Evolutionary conservation across 2,888 invertebrate species (phyloP).

Genomic region (Linnaemya vulpina): DNA sequence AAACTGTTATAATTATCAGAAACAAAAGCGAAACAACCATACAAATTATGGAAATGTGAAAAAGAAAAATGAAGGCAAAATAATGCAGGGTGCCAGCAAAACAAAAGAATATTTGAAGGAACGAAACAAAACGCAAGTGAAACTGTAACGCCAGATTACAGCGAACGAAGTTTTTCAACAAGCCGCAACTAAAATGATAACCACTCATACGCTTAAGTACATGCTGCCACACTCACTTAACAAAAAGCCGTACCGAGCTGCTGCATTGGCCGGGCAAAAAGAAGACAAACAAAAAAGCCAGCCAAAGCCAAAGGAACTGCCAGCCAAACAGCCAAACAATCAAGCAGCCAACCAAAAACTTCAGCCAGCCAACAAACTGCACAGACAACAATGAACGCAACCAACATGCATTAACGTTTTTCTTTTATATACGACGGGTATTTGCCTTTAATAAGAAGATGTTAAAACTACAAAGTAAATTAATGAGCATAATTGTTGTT

Average conservation of each 20-base stretch:
- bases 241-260: constrained; percentile 7
- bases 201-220: constrained; percentile 30
- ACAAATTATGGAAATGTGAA: constrained; percentile 65
- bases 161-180: constrained; percentile 77
- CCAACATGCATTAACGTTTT: constrained; percentile 31
- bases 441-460: background rate
- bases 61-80: constrained; percentile 24
- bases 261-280: constrained; percentile 19
- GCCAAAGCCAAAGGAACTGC: constrained; percentile 23
- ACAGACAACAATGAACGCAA: constrained; percentile 44
- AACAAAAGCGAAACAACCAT: constrained; percentile 40
- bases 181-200: constrained; percentile 80
- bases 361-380: constrained; percentile 37
- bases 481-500: constrained; percentile 70
- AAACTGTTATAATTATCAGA: constrained; percentile 68
- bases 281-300: too few species aligned
- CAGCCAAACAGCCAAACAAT: constrained; percentile 32
- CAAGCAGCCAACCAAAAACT: background rate
- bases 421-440: background rate
- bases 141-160: constrained; percentile 76
- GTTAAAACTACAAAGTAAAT: constrained; percentile 59
- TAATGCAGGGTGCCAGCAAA: constrained; percentile 36
- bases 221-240: constrained; percentile 11
- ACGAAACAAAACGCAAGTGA: constrained; percentile 31
- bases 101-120: constrained; percentile 50